Conservation (phyloP, 2,797 vertebrate species). For the Sarcophilus harrisii region DNA sequence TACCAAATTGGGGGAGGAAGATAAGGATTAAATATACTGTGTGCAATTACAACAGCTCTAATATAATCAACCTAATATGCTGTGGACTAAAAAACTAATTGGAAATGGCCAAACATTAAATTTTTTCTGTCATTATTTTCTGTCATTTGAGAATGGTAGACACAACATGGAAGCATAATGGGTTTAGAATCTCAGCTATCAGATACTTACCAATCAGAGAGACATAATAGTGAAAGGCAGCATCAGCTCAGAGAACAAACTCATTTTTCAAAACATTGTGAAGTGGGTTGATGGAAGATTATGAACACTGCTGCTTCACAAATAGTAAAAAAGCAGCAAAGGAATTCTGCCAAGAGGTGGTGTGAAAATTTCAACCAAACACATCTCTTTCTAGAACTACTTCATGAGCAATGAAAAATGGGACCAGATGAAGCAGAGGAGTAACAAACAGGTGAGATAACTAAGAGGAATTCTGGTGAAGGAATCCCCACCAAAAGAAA, state of each 20-base stretch:
- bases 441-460: background rate
- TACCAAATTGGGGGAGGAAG: background rate
- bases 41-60: background rate
- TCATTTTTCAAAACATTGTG: background rate
- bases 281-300: background rate
- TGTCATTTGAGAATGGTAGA: background rate
- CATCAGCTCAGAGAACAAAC: background rate
- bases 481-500: background rate
- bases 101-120: background rate
- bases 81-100: background rate
- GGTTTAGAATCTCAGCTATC: background rate
- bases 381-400: background rate
- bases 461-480: background rate
- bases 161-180: background rate
- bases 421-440: background rate
- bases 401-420: background rate
- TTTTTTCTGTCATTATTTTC: background rate
- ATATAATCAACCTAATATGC: background rate
- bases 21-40: background rate
- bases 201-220: background rate
- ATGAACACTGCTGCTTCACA: background rate
- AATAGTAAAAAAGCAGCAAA: background rate
- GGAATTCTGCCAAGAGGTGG: background rate
- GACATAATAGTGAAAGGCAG: background rate
- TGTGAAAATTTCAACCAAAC: background rate